Base-by-base conservation (phyloP, 2,888 invertebrate species). In the Tiliacea citrago region DNA sequence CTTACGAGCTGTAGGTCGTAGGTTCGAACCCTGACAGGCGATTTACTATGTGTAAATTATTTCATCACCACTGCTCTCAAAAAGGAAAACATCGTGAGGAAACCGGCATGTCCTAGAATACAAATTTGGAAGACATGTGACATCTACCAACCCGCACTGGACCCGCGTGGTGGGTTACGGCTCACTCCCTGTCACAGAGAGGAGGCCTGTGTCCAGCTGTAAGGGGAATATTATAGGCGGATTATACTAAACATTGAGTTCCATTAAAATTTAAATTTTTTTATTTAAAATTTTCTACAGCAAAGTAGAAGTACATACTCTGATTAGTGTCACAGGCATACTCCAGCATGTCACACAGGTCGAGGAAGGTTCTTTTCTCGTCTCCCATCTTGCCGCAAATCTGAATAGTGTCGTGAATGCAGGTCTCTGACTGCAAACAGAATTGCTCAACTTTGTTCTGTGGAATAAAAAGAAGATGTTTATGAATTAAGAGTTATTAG, bases 341-440 rank as follows among this genome's bases (percentile, higher is more conserved):
- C 70, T 96, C 96, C 68, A 96, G 79, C 61, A 96, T 72, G 70
- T 96, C 96, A 61, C 96, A 96, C 0, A 93, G 75, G 73, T 96
- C 96, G 62, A 96, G 77, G 65, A 96, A 96, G 0, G 94, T 93
- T 57, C 93, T 88, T 69, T 85, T 93, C 47, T 93, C 88, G 0
- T 94, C 93, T 0, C 93, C 94, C 92, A 93, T 94, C 47, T 83
- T 88, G 0, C 96, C 96, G 66, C 96, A 96, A 5, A 96, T 87
- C 0, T 93, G 91, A 55, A 96, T 93, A 0, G 95, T 95, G 79
- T 96, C 96, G 81, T 96, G 96, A 1, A 95, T 89, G 71, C 96
- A 96, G 0, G 90, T 82, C 10, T 95, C 95, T 0, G 96, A 93
- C 47, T 93, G 75, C 3, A 76, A 35, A 76, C 96, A 96, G 79